Evolutionary conservation across 1,140 invertebrate species (phyloP), one percentile per base, ranked within the genome.

Genomic region (Bicyclus anynana): DNA sequence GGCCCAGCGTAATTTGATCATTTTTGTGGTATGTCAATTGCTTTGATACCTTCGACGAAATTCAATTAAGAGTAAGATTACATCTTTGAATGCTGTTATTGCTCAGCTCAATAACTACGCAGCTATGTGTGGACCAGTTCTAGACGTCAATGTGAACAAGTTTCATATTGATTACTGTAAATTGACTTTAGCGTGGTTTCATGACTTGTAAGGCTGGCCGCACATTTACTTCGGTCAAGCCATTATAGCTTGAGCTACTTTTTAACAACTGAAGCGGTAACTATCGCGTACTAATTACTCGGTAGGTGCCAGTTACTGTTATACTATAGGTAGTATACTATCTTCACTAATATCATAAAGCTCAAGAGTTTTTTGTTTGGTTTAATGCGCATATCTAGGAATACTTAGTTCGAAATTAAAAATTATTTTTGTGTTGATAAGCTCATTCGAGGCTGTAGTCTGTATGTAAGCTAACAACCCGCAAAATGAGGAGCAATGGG

Each of bases 251-350:
- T n/a, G n/a, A n/a, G n/a, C n/a, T n/a, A n/a, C n/a, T n/a, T n/a
- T n/a, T n/a, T n/a, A n/a, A n/a, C n/a, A n/a, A n/a, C n/a, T n/a
- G n/a, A n/a, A n/a, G n/a, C n/a, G n/a, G n/a, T n/a, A n/a, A n/a
- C n/a, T n/a, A n/a, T n/a, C n/a, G n/a, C n/a, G n/a, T n/a, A n/a
- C n/a, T n/a, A n/a, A n/a, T n/a, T n/a, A n/a, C n/a, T n/a, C n/a
- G n/a, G n/a, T n/a, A n/a, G n/a, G 66, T 74, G 79, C 70, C 77
- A 67, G 59, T n/a, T n/a, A 56, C 76, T 77, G 77, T 79, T 83
- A 84, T 57, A 69, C 67, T 65, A 70, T 65, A 77, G 74, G 74
- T 77, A 69, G 77, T 81, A 33, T 33, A 72, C 65, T 76, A n/a
- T n/a, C n/a, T n/a, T n/a, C n/a, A n/a, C n/a, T n/a, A n/a, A n/a